These are phyloP conservation scores for Dendroctonus ponderosae DNA, from an alignment of 1,140 invertebrate genomes.

Conservation along the genomic window DNA sequence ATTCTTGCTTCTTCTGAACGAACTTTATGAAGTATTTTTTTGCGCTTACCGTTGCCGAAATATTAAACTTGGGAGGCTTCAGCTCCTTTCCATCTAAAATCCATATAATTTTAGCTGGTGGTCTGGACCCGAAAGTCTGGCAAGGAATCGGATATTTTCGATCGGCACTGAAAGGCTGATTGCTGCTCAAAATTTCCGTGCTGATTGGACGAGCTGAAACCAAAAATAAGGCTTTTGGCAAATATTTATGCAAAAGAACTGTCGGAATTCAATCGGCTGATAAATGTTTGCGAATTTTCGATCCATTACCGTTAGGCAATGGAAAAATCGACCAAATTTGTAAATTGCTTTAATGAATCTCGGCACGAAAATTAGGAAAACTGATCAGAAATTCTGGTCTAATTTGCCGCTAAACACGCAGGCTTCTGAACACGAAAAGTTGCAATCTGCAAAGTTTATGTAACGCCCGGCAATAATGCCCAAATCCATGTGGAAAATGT, in stretches of 20 bases:
- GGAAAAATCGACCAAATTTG: neutral
- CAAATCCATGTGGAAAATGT: constrained; percentile 12
- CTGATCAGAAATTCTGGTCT: constrained; percentile 21
- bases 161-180: constrained; percentile 78
- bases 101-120: constrained; percentile 77
- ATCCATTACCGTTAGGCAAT: too few relatives aligned
- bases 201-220: constrained; percentile 73
- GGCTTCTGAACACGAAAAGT: constrained; percentile 16
- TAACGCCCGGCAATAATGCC: constrained; percentile 16
- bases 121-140: constrained; percentile 74
- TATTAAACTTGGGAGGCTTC: constrained; percentile 51
- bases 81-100: constrained; percentile 72
- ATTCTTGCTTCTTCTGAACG: constrained; percentile 51
- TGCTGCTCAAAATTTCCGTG: constrained; percentile 73
- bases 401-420: constrained; percentile 21
- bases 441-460: constrained; percentile 27
- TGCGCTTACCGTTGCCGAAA: constrained; percentile 56
- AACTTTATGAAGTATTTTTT: neutral
- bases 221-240: neutral
- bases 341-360: constrained; percentile 20
- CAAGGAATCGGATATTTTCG: constrained; percentile 74
- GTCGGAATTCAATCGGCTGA: too few relatives aligned
- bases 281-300: too few relatives aligned
- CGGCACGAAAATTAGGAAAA: constrained; percentile 26
- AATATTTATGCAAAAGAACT: too few relatives aligned